A percentile compares a stretch with the other conserved stretches of the same genome.
phyloP scores from a whole-genome alignment of 2,888 invertebrate genomes.

The Caenorhabditis uteleia region DNA sequence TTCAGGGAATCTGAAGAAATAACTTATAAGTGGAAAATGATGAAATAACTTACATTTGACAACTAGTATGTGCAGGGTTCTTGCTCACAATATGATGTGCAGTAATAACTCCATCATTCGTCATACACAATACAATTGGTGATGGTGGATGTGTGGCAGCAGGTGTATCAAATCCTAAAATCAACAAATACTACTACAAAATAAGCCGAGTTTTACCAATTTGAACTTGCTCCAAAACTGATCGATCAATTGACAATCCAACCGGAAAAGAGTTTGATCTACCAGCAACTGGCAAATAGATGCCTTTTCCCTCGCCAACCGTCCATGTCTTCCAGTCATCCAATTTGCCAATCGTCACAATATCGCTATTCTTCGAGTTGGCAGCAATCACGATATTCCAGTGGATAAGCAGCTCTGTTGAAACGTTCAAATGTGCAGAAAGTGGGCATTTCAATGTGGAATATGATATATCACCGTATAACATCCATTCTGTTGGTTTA shows the following conservation, averaged over 20 bases:
- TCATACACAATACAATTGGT: slow-evolving; percentile 37
- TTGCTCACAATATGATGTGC: slow-evolving; percentile 36
- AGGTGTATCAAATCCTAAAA: neutral
- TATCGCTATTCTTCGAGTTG: slow-evolving; percentile 37
- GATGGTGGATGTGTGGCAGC: slow-evolving; percentile 24
- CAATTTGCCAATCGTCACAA: slow-evolving; percentile 35
- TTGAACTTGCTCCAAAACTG: slow-evolving; percentile 31
- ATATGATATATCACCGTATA: slow-evolving; percentile 33
- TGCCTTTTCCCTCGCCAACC: slow-evolving; percentile 35
- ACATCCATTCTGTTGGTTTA: slow-evolving; percentile 40
- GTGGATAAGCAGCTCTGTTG: slow-evolving; percentile 28
- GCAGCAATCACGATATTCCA: slow-evolving; percentile 45
- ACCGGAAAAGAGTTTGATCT: slow-evolving; percentile 48
- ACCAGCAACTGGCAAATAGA: slow-evolving; percentile 41
- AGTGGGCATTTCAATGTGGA: slow-evolving; percentile 22
- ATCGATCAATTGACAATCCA: slow-evolving; percentile 48
- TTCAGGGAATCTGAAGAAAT: too few relatives aligned
- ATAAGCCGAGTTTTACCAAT: too few relatives aligned
- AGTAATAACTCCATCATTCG: slow-evolving; percentile 42
- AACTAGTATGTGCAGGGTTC: slow-evolving; percentile 6
- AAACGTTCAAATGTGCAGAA: slow-evolving; percentile 11
- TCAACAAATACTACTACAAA: too few relatives aligned
- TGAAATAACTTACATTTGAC: too few relatives aligned
- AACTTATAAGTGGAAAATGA: too few relatives aligned
- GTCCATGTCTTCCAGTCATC: slow-evolving; percentile 46